A percentile compares a stretch with the other conserved stretches of the same genome.
Evolutionary conservation across 2,797 vertebrate species (phyloP).

Genomic region (Myoxocephalus aenaeus): DNA sequence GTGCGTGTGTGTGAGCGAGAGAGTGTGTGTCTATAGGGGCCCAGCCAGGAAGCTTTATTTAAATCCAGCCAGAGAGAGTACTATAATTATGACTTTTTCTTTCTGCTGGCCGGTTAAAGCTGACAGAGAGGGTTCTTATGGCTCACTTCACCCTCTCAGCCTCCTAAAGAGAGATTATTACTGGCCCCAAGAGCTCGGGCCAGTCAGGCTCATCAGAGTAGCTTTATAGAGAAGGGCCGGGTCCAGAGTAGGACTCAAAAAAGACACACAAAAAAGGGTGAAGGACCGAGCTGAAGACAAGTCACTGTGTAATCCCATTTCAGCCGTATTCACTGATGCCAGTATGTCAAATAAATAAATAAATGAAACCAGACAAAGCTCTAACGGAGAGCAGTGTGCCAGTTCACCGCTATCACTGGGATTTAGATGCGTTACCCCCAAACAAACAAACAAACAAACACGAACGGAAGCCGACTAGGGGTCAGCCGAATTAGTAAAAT

Average conservation of each 20-base stretch:
- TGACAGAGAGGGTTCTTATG: constrained; percentile 84
- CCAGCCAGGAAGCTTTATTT: constrained; percentile 78
- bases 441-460: constrained; percentile 45
- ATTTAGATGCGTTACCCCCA: constrained; percentile 14
- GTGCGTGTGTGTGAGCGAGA: constrained; percentile 55
- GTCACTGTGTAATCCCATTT: constrained; percentile 75
- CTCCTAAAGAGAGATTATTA: constrained; percentile 83
- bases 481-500: constrained; percentile 60
- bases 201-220: constrained; percentile 73
- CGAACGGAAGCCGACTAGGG: constrained; percentile 36
- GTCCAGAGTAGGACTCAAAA: constrained; percentile 58
- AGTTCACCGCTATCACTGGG: constrained; percentile 33
- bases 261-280: constrained; percentile 44
- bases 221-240: constrained; percentile 65
- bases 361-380: constrained; percentile 31
- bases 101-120: constrained; percentile 77
- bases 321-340: constrained; percentile 58
- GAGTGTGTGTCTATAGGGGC: constrained; percentile 69
- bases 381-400: constrained; percentile 16
- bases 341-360: constrained; percentile 60
- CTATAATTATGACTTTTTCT: constrained; percentile 87
- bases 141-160: constrained; percentile 81
- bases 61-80: constrained; percentile 76
- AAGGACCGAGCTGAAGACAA: constrained; percentile 58
- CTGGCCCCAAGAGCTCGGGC: constrained; percentile 66